A percentile compares a stretch with the other conserved stretches of the same genome.
Evolutionary conservation across 2,113 vertebrate species (phyloP).

Genomic region (Taxidea taxus): DNA sequence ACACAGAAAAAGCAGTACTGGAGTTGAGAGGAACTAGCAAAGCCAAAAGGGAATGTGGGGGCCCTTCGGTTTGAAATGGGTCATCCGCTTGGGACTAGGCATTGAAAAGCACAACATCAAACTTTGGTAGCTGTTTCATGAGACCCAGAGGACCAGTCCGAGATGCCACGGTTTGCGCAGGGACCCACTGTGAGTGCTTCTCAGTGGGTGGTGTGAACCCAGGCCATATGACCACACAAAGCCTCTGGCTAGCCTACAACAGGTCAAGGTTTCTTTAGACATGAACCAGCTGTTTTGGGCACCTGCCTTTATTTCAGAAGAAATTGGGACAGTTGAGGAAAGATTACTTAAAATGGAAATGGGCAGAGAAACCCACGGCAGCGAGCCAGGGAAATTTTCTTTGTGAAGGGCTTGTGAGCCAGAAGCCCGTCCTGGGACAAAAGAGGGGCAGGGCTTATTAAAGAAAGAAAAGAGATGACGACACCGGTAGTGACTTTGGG

Average conservation of each 20-base stretch:
- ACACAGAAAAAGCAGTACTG: background rate
- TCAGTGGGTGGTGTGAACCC: background rate
- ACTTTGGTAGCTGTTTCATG: background rate
- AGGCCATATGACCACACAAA: background rate
- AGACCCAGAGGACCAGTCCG: background rate
- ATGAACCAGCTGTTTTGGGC: background rate
- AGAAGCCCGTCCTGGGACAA: conserved; percentile 20
- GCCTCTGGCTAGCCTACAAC: background rate
- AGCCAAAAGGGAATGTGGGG: background rate
- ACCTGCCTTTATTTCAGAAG: conserved; percentile 48
- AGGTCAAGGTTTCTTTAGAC: conserved; percentile 48
- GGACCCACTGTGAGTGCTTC: background rate
- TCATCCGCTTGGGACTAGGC: background rate
- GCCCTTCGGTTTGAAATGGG: background rate
- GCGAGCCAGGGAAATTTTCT: conserved; percentile 61
- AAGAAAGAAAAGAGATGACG: conserved; percentile 40
- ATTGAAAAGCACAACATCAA: background rate
- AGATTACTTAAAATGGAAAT: conserved; percentile 65
- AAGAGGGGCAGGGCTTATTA: conserved; percentile 42
- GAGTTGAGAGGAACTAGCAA: background rate
- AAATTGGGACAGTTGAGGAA: conserved; percentile 11
- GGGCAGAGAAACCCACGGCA: conserved; percentile 52
- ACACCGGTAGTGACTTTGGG: background rate
- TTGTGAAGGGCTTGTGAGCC: conserved; percentile 33
- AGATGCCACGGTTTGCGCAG: background rate